Conservation (phyloP, 2,888 invertebrate genomes). For the Himalopsyche japonica region DNA sequence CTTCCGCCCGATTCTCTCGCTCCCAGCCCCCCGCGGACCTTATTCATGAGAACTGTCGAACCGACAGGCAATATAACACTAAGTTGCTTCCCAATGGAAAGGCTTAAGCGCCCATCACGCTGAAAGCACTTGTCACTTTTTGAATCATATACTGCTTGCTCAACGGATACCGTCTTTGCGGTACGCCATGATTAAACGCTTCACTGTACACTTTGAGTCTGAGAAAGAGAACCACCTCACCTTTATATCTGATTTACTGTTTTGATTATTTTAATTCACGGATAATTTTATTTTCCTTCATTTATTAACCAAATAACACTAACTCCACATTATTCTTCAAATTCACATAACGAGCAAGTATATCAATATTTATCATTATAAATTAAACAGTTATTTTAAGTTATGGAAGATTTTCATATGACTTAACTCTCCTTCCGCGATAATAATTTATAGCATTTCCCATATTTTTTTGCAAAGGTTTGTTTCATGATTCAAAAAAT, state of each 20-base stretch:
- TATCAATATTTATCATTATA: too few relatives aligned
- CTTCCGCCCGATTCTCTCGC: slow-evolving; percentile 12
- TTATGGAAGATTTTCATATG: too few relatives aligned
- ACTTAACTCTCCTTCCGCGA: too few relatives aligned
- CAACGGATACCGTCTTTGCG: slow-evolving; percentile 32
- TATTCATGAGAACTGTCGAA: slow-evolving; percentile 41
- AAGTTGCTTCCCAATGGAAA: background rate
- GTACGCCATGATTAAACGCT: slow-evolving; percentile 41
- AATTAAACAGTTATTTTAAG: too few relatives aligned
- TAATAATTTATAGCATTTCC: too few relatives aligned
- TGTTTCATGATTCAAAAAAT: too few relatives aligned
- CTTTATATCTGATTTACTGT: background rate
- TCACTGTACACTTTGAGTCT: slow-evolving; percentile 32
- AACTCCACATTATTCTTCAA: too few relatives aligned
- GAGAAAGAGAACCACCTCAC: background rate
- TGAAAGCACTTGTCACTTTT: slow-evolving; percentile 5
- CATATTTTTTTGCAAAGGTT: too few relatives aligned
- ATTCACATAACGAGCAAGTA: too few relatives aligned
- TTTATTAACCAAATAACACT: too few relatives aligned
- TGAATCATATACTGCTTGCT: background rate
- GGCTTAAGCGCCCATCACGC: slow-evolving; percentile 18
- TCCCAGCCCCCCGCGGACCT: slow-evolving; percentile 34
- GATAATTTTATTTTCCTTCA: too few relatives aligned
- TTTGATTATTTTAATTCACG: background rate
- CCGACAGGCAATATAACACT: slow-evolving; percentile 41